Base-by-base conservation (phyloP, 2,113 vertebrate genomes). In the Bubo bubo region DNA sequence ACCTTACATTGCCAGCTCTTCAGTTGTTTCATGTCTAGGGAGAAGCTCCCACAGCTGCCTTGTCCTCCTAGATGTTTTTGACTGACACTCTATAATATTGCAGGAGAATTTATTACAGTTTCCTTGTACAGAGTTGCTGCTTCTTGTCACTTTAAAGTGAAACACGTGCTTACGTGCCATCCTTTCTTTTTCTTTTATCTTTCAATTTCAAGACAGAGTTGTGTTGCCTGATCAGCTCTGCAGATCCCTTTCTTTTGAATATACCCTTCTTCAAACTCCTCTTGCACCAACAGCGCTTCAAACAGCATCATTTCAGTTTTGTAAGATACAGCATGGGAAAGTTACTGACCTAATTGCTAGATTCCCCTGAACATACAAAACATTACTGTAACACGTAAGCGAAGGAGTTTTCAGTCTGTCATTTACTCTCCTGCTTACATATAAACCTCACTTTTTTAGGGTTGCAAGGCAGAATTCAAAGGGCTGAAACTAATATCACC, bases 11-110 rank as follows among this genome's bases (percentile, higher is more conserved):
- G 62, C 76, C 84, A 97, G 63, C 27, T 80, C 74, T 71, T 86
- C 49, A 26, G 47, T 59, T 64, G 64, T 80, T 95, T 81, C 68
- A 20, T 27, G 26, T 83, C 75, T 47, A 59, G 14, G 6, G 32
- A 91, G 88, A 85, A 58, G 62, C 73, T 96, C 55, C 93, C 88
- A 89, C 66, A 92, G 76, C 56, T 96, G 92, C 88, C 92, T 95
- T 95, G 93, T 82, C 84, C 94, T 97, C 85, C 93, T 63, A 63
- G 70, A 52, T 76, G 63, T 53, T 62, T 79, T 71, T 92, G 67
- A 86, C 55, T 86, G 82, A 83, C n/a, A 30, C 41, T 39, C 6
- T 32, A 6, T 26, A 77, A 45, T 35, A 52, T 12, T 37, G 26
- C 58, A 73, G 43, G 27, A 45, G 22, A 86, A 86, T 28, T 72